Percentiles rank a stretch among this genome's conserved stretches.
Evolutionary conservation across 2,113 vertebrate genomes (phyloP).

Genomic region (Pelvicachromis taeniatus): DNA sequence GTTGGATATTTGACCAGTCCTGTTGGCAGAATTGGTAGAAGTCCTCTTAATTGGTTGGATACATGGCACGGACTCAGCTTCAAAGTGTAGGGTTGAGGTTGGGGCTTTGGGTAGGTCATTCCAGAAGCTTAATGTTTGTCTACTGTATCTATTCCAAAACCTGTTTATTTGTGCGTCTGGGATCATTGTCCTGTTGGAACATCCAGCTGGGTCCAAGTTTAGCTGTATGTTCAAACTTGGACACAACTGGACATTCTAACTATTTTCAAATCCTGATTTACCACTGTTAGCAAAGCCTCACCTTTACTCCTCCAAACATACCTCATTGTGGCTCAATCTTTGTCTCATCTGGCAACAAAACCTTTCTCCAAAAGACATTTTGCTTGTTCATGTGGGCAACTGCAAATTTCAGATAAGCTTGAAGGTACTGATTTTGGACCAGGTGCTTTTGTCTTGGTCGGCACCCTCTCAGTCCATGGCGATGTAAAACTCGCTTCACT

Average conservation of each 20-base stretch:
- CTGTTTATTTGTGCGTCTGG: not conserved
- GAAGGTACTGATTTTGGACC: not conserved
- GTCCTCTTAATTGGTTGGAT: accelerated
- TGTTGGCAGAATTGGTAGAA: not conserved
- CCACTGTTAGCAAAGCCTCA: not conserved
- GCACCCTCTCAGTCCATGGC: not conserved
- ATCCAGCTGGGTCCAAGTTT: not conserved
- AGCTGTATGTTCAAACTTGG: not conserved
- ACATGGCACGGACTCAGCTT: accelerated
- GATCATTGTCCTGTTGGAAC: not conserved
- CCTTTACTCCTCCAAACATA: not conserved
- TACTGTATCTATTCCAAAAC: not conserved
- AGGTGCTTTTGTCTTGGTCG: not conserved
- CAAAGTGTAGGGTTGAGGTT: not conserved
- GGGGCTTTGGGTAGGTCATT: not conserved
- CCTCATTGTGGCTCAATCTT: not conserved
- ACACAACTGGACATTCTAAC: not conserved
- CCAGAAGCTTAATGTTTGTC: not conserved
- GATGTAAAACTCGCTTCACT: accelerated
- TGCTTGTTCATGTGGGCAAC: accelerated
- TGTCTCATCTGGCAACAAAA: accelerated
- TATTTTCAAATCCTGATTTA: not conserved
- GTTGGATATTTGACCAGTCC: not conserved
- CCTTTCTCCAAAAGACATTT: not conserved
- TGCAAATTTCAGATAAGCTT: not conserved